Conservation (phyloP, 2,113 vertebrate species). For the Scatophagus argus region DNA sequence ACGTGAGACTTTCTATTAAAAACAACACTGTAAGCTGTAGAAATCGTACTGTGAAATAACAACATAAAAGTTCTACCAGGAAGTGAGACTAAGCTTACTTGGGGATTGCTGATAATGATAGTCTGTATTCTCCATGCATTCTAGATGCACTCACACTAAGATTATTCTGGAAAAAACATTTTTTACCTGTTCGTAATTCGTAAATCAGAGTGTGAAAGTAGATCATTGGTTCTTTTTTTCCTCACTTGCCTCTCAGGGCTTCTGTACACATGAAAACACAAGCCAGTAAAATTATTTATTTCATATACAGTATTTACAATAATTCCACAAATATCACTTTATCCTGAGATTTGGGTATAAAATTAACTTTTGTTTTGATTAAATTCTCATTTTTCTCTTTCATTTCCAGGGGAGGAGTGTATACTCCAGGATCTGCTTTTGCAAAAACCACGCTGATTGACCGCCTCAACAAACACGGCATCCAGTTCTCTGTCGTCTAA, state of each 20-base stretch:
- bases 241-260: no score
- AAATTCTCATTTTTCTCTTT: background rate
- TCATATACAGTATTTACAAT: background rate
- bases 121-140: no score
- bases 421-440: slow-evolving; percentile 93
- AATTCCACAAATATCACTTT: background rate
- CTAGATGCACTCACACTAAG: no score
- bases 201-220: no score
- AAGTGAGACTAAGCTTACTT: background rate
- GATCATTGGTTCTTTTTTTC: no score
- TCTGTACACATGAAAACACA: background rate
- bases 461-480: slow-evolving; percentile 90
- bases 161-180: no score
- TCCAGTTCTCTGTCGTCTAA: slow-evolving; percentile 91
- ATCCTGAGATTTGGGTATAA: background rate
- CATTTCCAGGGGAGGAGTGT: slow-evolving; percentile 91
- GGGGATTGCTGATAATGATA: no score
- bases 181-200: no score
- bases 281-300: background rate
- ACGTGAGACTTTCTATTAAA: no score
- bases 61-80: background rate
- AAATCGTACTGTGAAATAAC: no score
- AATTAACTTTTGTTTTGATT: background rate
- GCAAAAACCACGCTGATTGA: slow-evolving; percentile 91
- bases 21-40: no score